Evolutionary conservation across 2,113 vertebrate genomes (phyloP).

Genomic region (Echinops telfairi): DNA sequence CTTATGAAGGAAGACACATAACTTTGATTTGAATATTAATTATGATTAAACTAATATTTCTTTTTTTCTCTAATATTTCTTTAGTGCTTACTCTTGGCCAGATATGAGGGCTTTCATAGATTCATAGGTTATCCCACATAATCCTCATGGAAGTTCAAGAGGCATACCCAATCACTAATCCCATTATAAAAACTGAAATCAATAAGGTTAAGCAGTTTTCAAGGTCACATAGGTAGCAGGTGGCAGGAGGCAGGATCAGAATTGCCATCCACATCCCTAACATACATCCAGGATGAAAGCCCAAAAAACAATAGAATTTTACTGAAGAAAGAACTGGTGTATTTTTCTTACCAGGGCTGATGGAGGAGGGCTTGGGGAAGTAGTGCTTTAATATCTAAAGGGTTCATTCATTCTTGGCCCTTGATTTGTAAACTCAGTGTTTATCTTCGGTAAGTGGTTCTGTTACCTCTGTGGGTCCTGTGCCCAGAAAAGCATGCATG

Average conservation of each 20-base stretch:
- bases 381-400: too few species aligned
- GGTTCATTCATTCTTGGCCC: background rate
- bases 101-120: too few species aligned
- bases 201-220: background rate
- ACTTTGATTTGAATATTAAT: background rate
- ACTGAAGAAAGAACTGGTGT: too few species aligned
- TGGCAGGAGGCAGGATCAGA: background rate
- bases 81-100: background rate
- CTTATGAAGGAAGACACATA: background rate
- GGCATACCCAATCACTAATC: background rate
- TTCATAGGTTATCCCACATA: background rate
- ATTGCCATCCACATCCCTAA: background rate
- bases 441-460: background rate
- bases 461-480: background rate
- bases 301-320: background rate
- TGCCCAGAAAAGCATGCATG: background rate
- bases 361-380: background rate
- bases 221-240: background rate
- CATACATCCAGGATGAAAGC: background rate
- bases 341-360: background rate
- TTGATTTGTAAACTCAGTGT: background rate
- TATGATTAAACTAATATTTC: too few species aligned
- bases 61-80: too few species aligned
- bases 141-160: background rate
- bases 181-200: background rate